Base-by-base conservation (phyloP, 2,888 invertebrate species). In the Molanna angustata region DNA sequence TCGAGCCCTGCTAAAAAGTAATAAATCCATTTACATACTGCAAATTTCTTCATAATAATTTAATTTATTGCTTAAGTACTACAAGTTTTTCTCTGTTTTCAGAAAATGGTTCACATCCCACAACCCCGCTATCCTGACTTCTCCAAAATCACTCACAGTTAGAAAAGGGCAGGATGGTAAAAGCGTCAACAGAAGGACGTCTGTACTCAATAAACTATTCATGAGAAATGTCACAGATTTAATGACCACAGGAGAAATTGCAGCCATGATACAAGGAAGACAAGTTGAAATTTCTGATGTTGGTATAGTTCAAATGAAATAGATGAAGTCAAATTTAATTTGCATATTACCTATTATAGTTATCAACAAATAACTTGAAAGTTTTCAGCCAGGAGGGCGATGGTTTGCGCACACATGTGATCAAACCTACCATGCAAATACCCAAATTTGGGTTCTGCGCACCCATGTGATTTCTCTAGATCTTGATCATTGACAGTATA, bases 151-250 rank as follows among this genome's bases (percentile, higher is more conserved):
- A 1, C 61, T 77, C 20, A 68, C 49, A 20, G 20, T 35, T 17
- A 49, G 22, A 19, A 27, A 33, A 9, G 49, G 49, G 11, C 77
- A 78, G 49, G 78, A 78, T 20, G 74, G 75, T 9, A 79, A 80
- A 41, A 72, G 74, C 9, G 79, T 78, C 7, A 68, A 71, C 1
- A 79, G 84, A 33, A 76, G 90, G 62, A 72, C 82, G 17, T 71
- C 78, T 1, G 83, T 90, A 58, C 69, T 92, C 1, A 90, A 90
- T 66, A 88, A 89, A 69, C 65, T 91, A 43, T 90, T 91, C 63
- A 90, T 91, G 89, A 80, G 82, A 62, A 76, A 88, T 54, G 83
- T 92, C 6, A 88, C 89, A 0, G 90, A 90, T 66, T 69, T 89
- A 22, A 80, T 92, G 80, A 82, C 87, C 1, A 86, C 86, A 0